Evolutionary conservation across 2,888 invertebrate species (phyloP).

Genomic region (Congeria kusceri): DNA sequence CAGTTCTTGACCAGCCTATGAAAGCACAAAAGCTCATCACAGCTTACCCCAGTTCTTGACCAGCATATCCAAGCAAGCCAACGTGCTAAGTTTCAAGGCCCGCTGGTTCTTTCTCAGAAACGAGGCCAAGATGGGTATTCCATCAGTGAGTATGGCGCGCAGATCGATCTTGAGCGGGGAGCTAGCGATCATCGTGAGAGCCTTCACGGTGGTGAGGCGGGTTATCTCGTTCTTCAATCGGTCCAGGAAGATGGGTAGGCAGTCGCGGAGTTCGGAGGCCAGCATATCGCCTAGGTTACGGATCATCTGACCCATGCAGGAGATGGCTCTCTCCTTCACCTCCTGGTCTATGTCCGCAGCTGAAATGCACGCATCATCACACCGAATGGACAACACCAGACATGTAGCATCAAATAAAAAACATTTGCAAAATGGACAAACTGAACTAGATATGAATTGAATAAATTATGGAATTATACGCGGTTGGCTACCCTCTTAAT

Average conservation of each 20-base stretch:
- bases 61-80: slow-evolving; percentile 95
- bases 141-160: slow-evolving; percentile 90
- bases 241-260: slow-evolving; percentile 97
- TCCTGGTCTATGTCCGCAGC: slow-evolving; percentile 99
- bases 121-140: slow-evolving; percentile 95
- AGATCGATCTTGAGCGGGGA: slow-evolving; percentile 93
- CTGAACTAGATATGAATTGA: too few species aligned
- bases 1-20: too few species aligned
- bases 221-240: slow-evolving; percentile 98
- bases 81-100: slow-evolving; percentile 95
- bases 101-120: slow-evolving; percentile 98
- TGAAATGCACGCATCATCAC: slow-evolving; percentile 5
- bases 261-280: slow-evolving; percentile 90
- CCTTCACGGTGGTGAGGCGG: slow-evolving; percentile 97
- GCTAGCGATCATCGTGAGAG: slow-evolving; percentile 95
- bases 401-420: too few species aligned
- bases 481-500: too few species aligned
- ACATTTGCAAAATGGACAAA: too few species aligned
- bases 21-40: too few species aligned
- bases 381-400: too few species aligned
- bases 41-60: slow-evolving; percentile 93
- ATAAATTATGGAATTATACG: too few species aligned
- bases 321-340: slow-evolving; percentile 98
- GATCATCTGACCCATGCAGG: slow-evolving; percentile 97
- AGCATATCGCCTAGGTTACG: slow-evolving; percentile 96